phyloP scores from a whole-genome alignment of 2,888 invertebrate genomes.

The Endomychus coccineus region DNA sequence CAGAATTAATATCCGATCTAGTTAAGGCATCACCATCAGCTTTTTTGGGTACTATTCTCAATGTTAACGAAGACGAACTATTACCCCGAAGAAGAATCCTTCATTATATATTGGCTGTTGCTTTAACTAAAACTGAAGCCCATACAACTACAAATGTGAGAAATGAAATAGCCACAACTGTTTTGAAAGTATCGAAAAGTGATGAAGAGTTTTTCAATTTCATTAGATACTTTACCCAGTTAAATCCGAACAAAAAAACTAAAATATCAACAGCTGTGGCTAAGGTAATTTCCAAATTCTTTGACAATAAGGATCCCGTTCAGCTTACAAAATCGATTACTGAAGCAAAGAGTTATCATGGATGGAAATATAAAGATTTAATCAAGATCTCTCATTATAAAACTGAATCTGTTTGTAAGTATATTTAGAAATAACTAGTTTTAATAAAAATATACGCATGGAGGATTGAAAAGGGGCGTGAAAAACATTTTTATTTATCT shows the following conservation, averaged over 20 bases:
- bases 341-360: constrained; percentile 54
- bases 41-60: constrained; percentile 25
- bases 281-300: constrained; percentile 58
- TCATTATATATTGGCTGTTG: constrained; percentile 29
- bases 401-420: constrained; percentile 45
- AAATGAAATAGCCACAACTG: constrained; percentile 20
- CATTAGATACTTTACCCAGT: constrained; percentile 30
- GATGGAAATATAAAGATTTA: constrained; percentile 68
- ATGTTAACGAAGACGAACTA: constrained; percentile 26
- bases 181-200: constrained; percentile 50
- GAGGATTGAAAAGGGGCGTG: constrained; percentile 49
- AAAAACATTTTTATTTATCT: no score
- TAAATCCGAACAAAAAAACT: constrained; percentile 10
- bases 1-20: neutral
- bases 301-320: constrained; percentile 52
- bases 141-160: constrained; percentile 20
- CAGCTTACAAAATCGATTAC: constrained; percentile 58
- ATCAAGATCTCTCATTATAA: constrained; percentile 56
- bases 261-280: constrained; percentile 43
- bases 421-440: constrained; percentile 34
- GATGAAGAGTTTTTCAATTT: constrained; percentile 47
- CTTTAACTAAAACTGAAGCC: constrained; percentile 14
- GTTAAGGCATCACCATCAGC: constrained; percentile 13
- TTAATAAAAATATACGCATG: constrained; percentile 46
- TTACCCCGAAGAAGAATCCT: constrained; percentile 28